Conservation (phyloP, 2,113 vertebrate genomes). For the Pelusios castaneus region DNA sequence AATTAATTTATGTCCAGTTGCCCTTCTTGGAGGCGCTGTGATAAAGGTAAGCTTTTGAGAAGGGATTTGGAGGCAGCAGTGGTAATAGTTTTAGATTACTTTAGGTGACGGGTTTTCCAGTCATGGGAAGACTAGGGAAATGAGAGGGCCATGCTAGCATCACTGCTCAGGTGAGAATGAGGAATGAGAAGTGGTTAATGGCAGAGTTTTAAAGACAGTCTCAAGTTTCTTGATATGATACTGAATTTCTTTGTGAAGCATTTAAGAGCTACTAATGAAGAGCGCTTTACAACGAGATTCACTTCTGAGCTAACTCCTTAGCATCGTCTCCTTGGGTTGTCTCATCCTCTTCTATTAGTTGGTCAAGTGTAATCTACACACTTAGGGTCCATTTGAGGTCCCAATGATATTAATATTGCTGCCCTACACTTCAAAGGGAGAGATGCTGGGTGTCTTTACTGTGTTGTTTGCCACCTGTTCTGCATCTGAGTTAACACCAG, state of each 20-base stretch:
- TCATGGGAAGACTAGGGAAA: not conserved
- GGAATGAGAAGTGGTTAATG: not conserved
- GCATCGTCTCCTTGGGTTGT: not conserved
- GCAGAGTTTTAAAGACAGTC: not conserved
- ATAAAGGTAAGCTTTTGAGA: not conserved
- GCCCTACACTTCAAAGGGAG: not conserved
- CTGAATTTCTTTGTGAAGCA: not conserved
- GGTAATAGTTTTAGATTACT: not conserved
- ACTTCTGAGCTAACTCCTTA: not conserved
- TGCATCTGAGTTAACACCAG: not conserved
- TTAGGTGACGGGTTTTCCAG: not conserved
- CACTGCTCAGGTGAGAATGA: not conserved
- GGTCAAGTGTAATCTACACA: not conserved
- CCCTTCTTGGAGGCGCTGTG: not conserved
- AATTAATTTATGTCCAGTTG: not conserved
- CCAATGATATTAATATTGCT: not conserved
- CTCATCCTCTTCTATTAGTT: not conserved
- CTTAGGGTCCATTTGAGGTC: not conserved
- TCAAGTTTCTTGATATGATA: not conserved
- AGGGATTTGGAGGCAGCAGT: not conserved
- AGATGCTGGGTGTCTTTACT: accelerated
- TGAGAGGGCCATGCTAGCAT: not conserved
- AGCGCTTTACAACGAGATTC: not conserved
- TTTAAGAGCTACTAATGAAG: not conserved
- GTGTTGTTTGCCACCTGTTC: not conserved